Base-by-base conservation (phyloP, 2,888 invertebrate genomes). In the Rhabditoides inermis region DNA sequence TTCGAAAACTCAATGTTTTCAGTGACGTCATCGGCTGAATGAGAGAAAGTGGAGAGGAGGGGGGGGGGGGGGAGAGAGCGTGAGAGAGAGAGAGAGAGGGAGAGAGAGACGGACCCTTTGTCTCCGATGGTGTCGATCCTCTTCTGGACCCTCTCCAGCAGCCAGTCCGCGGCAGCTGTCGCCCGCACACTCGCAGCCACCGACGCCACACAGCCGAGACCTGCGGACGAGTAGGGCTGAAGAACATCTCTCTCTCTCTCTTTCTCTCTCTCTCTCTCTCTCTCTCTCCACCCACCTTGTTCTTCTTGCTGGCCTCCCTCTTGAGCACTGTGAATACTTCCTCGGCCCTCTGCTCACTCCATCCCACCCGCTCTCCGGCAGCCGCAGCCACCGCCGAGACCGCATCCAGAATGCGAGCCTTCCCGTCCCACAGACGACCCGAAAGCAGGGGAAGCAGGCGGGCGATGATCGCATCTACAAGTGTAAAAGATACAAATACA, bases 361-460 rank as follows among this genome's bases (percentile, higher is more conserved):
- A 40, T 5, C 27, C 40, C 10, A 61, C 50, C n/a, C 49, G 41
- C 0, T 23, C 32, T 18, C 58, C 57, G 20, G 49, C 56, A 0
- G 59, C 59, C 10, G 42, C 47, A 15, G 63, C 30, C 6, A 59
- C 27, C 6, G 55, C 47, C 12, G 54, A 28, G 2, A 69, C 23
- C 0, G 69, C 57, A 22, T 49, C 55, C 26, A 65, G 55, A 23
- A 69, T 55, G 20, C 61, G 56, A 22, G 55, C 60, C 53, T 69
- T 69, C 45, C 69, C 69, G 5, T 59, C 58, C 69, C 69, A 69
- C 20, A 63, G 56, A n/a, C 69, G 46, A 18, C 69, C 69, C n/a
- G 56, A 55, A 15, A 69, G 50, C 12, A 60, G 55, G 10, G 56
- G 53, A 2, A 63, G 45, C 10, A 69, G 46, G 3, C 42, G 40